Percentiles rank a stretch among this genome's conserved stretches.
Conservation (phyloP, 2,113 vertebrate genomes). For the Cavia aperea region DNA sequence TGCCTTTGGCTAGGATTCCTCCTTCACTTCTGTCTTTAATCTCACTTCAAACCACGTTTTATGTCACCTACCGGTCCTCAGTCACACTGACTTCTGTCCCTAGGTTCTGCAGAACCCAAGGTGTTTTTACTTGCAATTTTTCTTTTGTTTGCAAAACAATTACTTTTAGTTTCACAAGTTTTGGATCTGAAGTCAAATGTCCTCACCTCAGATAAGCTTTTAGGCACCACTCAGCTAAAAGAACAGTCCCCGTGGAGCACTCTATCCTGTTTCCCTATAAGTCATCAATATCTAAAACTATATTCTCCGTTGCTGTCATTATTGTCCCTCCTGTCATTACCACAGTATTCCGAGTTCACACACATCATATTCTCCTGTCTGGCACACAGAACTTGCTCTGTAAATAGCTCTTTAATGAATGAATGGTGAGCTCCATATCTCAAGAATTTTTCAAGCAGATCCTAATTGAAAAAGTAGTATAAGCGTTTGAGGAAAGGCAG, state of each 20-base stretch:
- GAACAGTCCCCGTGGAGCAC: neutral
- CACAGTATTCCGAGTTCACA: neutral
- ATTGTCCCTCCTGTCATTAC: too few species aligned
- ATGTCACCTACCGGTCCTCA: neutral
- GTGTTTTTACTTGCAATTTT: neutral
- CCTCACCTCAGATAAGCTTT: neutral
- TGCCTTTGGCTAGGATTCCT: neutral
- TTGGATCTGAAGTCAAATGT: neutral
- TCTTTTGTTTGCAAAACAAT: neutral
- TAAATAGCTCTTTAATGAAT: neutral
- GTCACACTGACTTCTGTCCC: neutral
- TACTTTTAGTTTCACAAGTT: neutral
- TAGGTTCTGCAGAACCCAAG: neutral
- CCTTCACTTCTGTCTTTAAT: neutral
- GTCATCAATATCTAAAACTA: neutral
- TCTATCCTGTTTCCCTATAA: neutral
- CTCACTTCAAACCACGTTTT: neutral
- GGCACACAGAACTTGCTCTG: neutral
- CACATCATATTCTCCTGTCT: neutral
- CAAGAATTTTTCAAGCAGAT: neutral
- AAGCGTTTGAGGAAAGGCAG: neutral
- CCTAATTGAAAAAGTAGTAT: neutral
- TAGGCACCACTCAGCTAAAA: neutral
- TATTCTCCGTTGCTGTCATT: neutral
- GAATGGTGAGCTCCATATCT: neutral